Base-by-base conservation (phyloP, 2,888 invertebrate species). In the Agapostemon virescens region DNA sequence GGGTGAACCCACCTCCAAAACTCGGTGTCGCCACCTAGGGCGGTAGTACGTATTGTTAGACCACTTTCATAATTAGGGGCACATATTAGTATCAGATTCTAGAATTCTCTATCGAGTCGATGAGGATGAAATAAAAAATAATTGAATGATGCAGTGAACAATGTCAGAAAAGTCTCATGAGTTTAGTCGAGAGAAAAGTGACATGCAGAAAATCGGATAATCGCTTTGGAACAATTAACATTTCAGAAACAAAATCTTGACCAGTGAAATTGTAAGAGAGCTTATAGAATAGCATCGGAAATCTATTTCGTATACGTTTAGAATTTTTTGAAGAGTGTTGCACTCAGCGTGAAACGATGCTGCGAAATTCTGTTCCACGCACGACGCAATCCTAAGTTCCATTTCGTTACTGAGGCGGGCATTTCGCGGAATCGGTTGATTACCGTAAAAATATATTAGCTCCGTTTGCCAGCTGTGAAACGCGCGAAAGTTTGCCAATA, bases 371-470 rank as follows among this genome's bases (percentile, higher is more conserved):
- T 61, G 45, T 55, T 74, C 67, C 30, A 11, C 36, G 58, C 55
- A 23, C 23, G 69, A n/a, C 20, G 38, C 74, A 30, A 68, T 63
- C 67, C 42, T 20, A 2, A 55, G 55, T 71, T 69, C 67, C 68
- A 58, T 74, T 79, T 68, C 38, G 63, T 45, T 30, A 33, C 42
- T 36, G 33, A n/a, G 11, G 20, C 30, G 20, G 38, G 2, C 52
- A 72, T 78, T 63, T 36, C 49, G 23, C 6, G 38, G 38, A 17
- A 52, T 36, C 40, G 72, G 55, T 26, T 20, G 79, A 79, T 70
- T 67, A 64, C 40, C 33, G 40, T 13, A 55, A 67, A 70, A 67
- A 80, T 76, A 82, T 77, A 69, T 77, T 74, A 74, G 70, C 58
- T 69, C 66, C 76, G 73, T 70, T 58, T 11, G 33, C 33, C 20